phyloP scores from a whole-genome alignment of 2,113 vertebrate genomes.

The Neomonachus schauinslandi region DNA sequence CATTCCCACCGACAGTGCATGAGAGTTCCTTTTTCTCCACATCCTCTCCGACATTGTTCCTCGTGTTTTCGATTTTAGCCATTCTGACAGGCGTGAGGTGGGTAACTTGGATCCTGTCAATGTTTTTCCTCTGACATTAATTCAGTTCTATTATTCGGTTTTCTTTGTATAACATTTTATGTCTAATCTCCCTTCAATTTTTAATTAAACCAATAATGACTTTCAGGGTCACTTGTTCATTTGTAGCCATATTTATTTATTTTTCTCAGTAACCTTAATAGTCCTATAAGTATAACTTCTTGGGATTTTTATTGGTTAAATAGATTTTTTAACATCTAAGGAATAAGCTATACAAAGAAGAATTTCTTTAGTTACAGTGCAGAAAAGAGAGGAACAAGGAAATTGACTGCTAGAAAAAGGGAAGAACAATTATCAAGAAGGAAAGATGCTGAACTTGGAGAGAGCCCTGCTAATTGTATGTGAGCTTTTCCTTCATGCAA shows the following conservation, averaged over 20 bases:
- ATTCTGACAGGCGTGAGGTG: background rate
- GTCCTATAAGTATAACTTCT: background rate
- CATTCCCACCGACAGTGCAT: background rate
- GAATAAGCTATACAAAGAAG: background rate
- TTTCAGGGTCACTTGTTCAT: background rate
- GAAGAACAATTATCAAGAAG: background rate
- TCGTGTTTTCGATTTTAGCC: background rate
- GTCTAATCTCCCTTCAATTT: conserved; percentile 19
- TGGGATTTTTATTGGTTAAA: background rate
- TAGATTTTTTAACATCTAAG: background rate
- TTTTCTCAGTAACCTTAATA: background rate
- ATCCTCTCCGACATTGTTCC: background rate
- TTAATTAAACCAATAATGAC: background rate
- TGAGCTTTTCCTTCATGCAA: background rate
- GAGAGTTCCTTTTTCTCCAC: background rate
- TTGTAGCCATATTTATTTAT: background rate
- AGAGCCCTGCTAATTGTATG: background rate
- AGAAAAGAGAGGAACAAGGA: background rate
- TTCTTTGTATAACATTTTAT: background rate
- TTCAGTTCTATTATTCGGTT: background rate
- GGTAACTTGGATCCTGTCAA: background rate
- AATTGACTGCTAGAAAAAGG: background rate
- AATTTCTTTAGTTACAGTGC: background rate
- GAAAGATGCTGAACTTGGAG: background rate
- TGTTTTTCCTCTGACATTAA: background rate